Evolutionary conservation across 2,888 invertebrate species (phyloP), one percentile per base, ranked within the genome.

Genomic region (Andrena chrysosceles): DNA sequence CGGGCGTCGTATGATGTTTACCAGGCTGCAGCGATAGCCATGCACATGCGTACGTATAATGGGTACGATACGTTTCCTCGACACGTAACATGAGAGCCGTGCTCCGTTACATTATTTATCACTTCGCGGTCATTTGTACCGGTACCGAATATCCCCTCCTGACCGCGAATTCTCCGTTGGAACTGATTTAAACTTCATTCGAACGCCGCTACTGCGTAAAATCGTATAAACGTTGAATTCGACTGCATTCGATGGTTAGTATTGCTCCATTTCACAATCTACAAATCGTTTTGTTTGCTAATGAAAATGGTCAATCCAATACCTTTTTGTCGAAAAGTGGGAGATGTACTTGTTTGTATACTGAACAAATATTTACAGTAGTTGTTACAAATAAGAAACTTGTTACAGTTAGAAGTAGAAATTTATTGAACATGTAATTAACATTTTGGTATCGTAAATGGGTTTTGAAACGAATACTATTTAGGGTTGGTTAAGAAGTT

Each of bases 61-160:
- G 90, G 89, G 84, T 85, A 85, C 89, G 87, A 90, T 90, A 90
- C 90, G 87, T 90, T 89, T 83, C 88, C 84, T 83, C 87, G 89
- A 90, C 89, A 82, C 85, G 90, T 90, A 88, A 90, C 88, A 89
- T 87, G 87, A 87, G 86, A 83, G 63, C 83, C 72, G 75, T 81
- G 85, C 87, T 86, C 84, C 85, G 86, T 90, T 89, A 89, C 87
- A 89, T 90, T 90, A 90, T 90, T 90, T 90, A 90, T 89, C 88
- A 86, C 86, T 89, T 86, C 87, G 83, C 76, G 79, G 88, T 89
- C 88, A 86, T 90, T 89, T 89, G 85, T 90, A 88, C 82, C 54
- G 68, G 70, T 77, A 74, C 79, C 70, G 85, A 84, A 84, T 85
- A 86, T 84, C 81, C 81, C 78, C 76, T 68, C 54, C 60, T 56